Base-by-base conservation (phyloP, 2,888 invertebrate genomes). In the Diaprepes abbreviatus region DNA sequence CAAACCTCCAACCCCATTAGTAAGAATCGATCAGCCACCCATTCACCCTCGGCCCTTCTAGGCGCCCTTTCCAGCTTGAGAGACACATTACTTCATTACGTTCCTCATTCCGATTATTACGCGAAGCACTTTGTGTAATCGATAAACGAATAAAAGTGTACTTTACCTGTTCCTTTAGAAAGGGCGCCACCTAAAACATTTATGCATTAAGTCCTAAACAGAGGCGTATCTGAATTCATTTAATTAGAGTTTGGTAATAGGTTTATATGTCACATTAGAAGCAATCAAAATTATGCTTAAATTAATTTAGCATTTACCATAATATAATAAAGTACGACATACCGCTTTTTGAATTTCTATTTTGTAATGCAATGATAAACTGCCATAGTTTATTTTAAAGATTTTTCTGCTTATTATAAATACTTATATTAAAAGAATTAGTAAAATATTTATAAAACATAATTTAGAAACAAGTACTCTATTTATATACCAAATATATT, bases 81-180 rank as follows among this genome's bases (percentile, higher is more conserved):
- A 66, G 66, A 60, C 52, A 60, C 66, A 66, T 66, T 66, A 66
- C 66, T 60, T 66, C 66, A 66, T 66, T 66, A 50, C 57, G 59
- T 57, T 60, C 52, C 66, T 50, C 58, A 59, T 59, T 66, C 40
- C 58, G 50, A 60, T 59, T 66, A 66, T 66, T 66, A 75, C 72
- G 62, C 60, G 67, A 66, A 72, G 70, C 74, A 74, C 74, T 75
- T 74, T 71, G 70, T 71, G 73, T 74, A 74, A 74, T 74, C 74
- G 76, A 76, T 75, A 75, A 69, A 72, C 74, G 74, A 72, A 72
- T 68, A 68, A 68, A 65, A 65, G 57, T 55, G 55, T 45, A 43
- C 55, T 57, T 57, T 65, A 65, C 65, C 57, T 65, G 55, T 21
- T 65, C 31, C 55, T 65, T 64, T 60, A 48, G 45, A 19, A 60